These are phyloP conservation scores for Centropyge bicolor DNA, from an alignment of 2,797 vertebrate species.

Conservation along the genomic window DNA sequence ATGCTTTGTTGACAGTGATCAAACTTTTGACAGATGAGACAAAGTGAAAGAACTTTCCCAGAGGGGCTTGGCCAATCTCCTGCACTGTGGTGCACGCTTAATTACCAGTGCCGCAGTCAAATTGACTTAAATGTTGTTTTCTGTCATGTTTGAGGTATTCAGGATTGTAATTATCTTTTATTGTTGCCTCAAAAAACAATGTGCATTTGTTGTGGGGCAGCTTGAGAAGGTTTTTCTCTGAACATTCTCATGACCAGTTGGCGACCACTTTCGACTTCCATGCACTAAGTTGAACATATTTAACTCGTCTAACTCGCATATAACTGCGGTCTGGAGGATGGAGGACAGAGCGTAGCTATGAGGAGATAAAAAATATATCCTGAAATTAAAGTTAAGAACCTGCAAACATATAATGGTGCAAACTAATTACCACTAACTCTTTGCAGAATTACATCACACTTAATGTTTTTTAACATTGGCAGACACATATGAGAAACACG, in stretches of 20 bases:
- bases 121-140: conserved; percentile 77
- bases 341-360: neutral
- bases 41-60: conserved; percentile 71
- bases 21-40: conserved; percentile 52
- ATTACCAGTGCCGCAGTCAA: conserved; percentile 63
- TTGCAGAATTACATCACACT: neutral
- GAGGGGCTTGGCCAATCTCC: conserved; percentile 46
- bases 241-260: conserved; percentile 67
- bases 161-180: conserved; percentile 62
- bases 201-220: conserved; percentile 61
- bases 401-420: neutral
- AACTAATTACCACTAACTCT: neutral
- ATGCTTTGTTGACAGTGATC: conserved; percentile 67
- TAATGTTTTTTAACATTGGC: neutral
- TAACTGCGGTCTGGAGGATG: too few relatives aligned
- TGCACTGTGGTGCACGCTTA: conserved; percentile 49
- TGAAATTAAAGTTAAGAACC: neutral
- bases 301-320: neutral
- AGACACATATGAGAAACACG: neutral
- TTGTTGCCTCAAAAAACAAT: conserved; percentile 59
- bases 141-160: conserved; percentile 53
- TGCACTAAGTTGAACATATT: neutral
- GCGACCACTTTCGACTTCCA: neutral
- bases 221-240: conserved; percentile 70
- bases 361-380: neutral